Conservation (phyloP, 2,113 vertebrate genomes). For the Bubo bubo region DNA sequence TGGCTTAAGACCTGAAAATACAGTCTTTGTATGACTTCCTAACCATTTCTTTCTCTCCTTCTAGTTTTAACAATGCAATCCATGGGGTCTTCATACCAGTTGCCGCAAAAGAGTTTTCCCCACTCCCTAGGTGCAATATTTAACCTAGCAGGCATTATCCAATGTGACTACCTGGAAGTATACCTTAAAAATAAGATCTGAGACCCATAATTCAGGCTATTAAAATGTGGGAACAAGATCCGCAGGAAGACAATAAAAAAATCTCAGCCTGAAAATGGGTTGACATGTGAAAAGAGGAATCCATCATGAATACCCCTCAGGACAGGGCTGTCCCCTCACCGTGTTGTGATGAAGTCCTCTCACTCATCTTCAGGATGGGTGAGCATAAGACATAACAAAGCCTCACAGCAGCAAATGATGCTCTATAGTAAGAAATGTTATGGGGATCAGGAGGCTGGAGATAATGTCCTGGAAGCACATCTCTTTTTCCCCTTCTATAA, state of each 20-base stretch:
- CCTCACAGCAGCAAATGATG: background rate
- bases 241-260: background rate
- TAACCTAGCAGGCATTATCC: background rate
- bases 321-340: background rate
- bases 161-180: fast-evolving
- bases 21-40: background rate
- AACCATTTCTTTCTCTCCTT: background rate
- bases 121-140: background rate
- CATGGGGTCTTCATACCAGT: fast-evolving
- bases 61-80: background rate
- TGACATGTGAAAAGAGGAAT: background rate
- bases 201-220: background rate
- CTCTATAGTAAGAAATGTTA: background rate
- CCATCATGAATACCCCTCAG: background rate
- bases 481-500: background rate
- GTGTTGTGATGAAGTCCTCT: background rate
- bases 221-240: background rate
- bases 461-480: background rate
- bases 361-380: background rate
- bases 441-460: background rate
- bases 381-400: background rate
- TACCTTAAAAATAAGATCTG: background rate
- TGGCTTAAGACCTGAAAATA: background rate
- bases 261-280: background rate
- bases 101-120: background rate